phyloP scores from a whole-genome alignment of 2,888 invertebrate species.

The Pedicia rivosa region DNA sequence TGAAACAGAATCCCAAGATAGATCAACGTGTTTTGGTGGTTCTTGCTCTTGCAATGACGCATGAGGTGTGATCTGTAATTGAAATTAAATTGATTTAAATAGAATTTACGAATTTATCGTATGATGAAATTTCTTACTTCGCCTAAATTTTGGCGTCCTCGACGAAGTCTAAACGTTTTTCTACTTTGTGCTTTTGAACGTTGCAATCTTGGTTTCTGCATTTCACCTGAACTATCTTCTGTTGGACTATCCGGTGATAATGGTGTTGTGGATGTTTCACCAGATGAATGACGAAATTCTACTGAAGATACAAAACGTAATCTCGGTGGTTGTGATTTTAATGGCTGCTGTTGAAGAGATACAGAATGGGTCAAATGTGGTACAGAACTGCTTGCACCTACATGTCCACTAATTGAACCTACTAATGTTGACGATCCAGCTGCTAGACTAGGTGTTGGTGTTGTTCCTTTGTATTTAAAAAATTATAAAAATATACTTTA shows the following conservation, averaged over 20 bases:
- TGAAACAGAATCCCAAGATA: slow-evolving; percentile 67
- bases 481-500: slow-evolving; percentile 1
- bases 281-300: slow-evolving; percentile 65
- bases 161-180: slow-evolving; percentile 78
- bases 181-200: slow-evolving; percentile 86
- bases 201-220: slow-evolving; percentile 52
- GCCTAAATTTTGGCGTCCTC: slow-evolving; percentile 53
- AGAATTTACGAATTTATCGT: no score
- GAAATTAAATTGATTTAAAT: no score
- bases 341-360: slow-evolving; percentile 27
- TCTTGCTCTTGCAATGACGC: slow-evolving; percentile 16
- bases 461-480: slow-evolving; percentile 5
- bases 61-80: slow-evolving; percentile 2
- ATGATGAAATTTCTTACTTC: slow-evolving; percentile 38
- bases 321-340: slow-evolving; percentile 41
- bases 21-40: slow-evolving; percentile 36
- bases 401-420: slow-evolving; percentile 12
- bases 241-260: slow-evolving; percentile 56
- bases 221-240: slow-evolving; percentile 50
- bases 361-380: slow-evolving; percentile 32
- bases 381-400: slow-evolving; percentile 22
- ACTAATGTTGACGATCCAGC: slow-evolving; percentile 19
- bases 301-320: slow-evolving; percentile 69
- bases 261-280: slow-evolving; percentile 60
- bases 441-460: slow-evolving; percentile 7